Evolutionary conservation across 30 jellyfish, hydroid and myxozoan species (phyloP), one percentile per base, ranked within the genome.

Genomic region (Turritopsis rubra): DNA sequence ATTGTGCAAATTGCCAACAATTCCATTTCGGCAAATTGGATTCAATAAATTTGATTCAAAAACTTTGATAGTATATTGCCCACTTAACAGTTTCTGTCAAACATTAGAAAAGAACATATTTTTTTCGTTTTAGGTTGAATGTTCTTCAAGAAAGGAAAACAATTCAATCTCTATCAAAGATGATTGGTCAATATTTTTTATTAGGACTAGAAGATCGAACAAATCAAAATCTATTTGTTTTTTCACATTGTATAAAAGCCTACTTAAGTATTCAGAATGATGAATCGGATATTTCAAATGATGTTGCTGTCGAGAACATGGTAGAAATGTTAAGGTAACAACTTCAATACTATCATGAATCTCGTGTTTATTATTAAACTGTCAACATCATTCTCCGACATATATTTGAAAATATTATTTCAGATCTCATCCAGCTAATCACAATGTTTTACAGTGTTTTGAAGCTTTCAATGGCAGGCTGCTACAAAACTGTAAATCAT

Each of bases 251-350:
- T 0, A 68, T 68, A 68, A 68, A 68, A 68, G 77, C 30, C 9
- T 68, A n/a, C 17, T 68, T 23, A n/a, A 68, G 30, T n/a, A 22
- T 68, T 68, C 31, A n/a, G 17, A n/a, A 17, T 19, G 21, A 68
- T 22, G 0, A 68, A 1, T 7, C 16, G 9, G 72, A 26, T 23
- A 29, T 74, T 0, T 74, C 54, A 16, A 29, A 29, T 20, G 82
- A 1, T 74, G 13, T 74, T 23, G 19, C 82, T 29, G 65, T 74
- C 21, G 31, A 74, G 31, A 74, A 74, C 73, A 74, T 74, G 82
- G 31, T 29, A 22, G 60, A 18, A 18, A 20, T 74, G 13, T 16
- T 74, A 1, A 18, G 82, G 82, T 29, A 26, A 25, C n/a, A n/a
- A n/a, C n/a, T n/a, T n/a, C n/a, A n/a, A n/a, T n/a, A n/a, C n/a